Evolutionary conservation across 2,797 vertebrate species (phyloP).

Genomic region (Danio jaintianensis): DNA sequence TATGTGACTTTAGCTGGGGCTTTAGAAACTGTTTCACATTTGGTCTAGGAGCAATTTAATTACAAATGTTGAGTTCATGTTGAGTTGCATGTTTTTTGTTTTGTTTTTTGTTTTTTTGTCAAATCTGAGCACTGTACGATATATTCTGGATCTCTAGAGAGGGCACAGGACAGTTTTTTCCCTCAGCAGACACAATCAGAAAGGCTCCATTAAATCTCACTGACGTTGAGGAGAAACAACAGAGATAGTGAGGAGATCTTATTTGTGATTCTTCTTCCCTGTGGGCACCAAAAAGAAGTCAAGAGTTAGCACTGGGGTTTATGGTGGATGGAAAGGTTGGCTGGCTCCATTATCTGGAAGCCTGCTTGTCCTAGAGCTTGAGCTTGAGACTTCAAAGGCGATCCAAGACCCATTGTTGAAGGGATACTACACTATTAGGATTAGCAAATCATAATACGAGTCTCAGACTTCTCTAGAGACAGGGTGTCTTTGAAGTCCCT

Average conservation of each 20-base stretch:
- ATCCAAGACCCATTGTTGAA: constrained; percentile 50
- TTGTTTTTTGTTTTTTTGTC: background rate
- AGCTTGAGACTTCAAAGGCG: constrained; percentile 50
- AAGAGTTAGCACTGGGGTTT: constrained; percentile 13
- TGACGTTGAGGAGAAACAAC: background rate
- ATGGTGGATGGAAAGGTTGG: constrained; percentile 33
- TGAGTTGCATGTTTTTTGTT: constrained; percentile 6
- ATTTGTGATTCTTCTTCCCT: background rate
- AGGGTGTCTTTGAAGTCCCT: constrained; percentile 54
- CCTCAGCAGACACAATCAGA: background rate
- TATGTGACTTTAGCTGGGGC: too few species aligned
- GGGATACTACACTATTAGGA: constrained; percentile 52
- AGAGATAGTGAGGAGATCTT: background rate
- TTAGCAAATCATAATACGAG: constrained; percentile 49
- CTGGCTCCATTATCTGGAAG: constrained; percentile 3
- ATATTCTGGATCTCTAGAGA: background rate
- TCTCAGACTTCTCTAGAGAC: constrained; percentile 39
- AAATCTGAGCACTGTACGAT: background rate
- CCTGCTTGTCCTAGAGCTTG: constrained; percentile 35
- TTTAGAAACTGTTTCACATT: too few species aligned
- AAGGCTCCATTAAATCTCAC: background rate
- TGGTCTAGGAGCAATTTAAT: background rate
- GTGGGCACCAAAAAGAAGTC: background rate
- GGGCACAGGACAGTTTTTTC: background rate
- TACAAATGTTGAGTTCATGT: background rate